Evolutionary conservation across 2,113 vertebrate genomes (phyloP), one percentile per base, ranked within the genome.

Genomic region (Atrichornis clamosus): DNA sequence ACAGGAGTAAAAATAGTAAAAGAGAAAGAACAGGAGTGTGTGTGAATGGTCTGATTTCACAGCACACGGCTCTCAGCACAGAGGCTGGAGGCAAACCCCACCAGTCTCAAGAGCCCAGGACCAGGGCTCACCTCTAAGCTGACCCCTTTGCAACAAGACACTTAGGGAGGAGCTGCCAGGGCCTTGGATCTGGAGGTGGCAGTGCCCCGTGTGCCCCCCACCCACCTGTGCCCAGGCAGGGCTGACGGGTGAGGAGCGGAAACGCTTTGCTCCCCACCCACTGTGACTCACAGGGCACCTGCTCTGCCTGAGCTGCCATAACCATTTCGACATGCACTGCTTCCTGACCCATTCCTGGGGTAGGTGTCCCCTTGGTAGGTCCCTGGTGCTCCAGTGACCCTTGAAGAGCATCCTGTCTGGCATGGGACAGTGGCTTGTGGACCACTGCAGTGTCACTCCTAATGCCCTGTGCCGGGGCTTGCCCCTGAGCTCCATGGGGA

Each of bases 1-100:
- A 52, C 72, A 13, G 12, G 44, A 33, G 58, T 95, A 90, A 96
- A 97, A 97, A 96, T 80, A 95, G 89, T 44, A 65, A 47, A 68
- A 55, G 28, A 79, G 41, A 56, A 89, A 77, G 68, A 83, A 83
- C 37, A 3, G 3, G 14, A 39, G 3, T 1, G 2, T 46, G 42
- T 28, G 30, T 50, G 50, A 92, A 39, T 27, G 32, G 33, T 79
- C 26, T 88, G 42, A 19, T 83, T 84, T 81, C 49, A 84, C 13
- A 1, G 53, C 3, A 1, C 16, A 27, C 39, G 21, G 42, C 13
- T 2, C 27, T 67, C 59, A 15, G 62, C 11, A 28, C 41, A 74
- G 83, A 35, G 46, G 42, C 30, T 59, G 59, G 26, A 76, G 56
- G 24, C 8, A 87, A 93, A 81, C 6, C 20, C 15, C 13, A 5